phyloP scores from a whole-genome alignment of 2,888 invertebrate species.

The Ormyrus pomaceus region DNA sequence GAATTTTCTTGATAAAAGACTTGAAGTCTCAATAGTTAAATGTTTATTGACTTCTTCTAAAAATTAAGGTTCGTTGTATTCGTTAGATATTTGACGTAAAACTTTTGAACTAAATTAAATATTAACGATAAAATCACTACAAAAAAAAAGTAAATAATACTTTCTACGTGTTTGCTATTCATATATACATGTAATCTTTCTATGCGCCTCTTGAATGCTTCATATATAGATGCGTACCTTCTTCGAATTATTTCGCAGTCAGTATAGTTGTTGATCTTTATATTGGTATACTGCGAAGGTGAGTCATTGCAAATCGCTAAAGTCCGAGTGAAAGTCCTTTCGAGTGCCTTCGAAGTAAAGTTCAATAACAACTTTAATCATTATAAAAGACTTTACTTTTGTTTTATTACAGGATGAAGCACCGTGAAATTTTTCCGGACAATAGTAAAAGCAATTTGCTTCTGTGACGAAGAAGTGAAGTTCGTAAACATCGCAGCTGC shows the following conservation, averaged over 20 bases:
- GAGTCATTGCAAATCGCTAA: conserved; percentile 34
- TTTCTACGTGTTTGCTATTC: conserved; percentile 32
- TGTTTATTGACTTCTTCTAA: neutral
- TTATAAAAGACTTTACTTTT: neutral
- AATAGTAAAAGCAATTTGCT: conserved; percentile 61
- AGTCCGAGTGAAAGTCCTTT: conserved; percentile 38
- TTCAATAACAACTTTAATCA: neutral
- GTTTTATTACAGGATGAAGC: neutral
- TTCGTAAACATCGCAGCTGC: conserved; percentile 64
- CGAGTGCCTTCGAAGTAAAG: conserved; percentile 24
- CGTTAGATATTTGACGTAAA: neutral
- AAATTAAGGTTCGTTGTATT: neutral
- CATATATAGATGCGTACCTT: conserved; percentile 34
- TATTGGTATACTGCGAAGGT: conserved; percentile 11
- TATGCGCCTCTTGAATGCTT: conserved; percentile 37
- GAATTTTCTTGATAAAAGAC: neutral
- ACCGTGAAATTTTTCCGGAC: conserved; percentile 8
- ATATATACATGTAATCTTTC: conserved; percentile 37
- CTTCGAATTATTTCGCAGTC: conserved; percentile 40
- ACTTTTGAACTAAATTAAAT: conserved; percentile 6
- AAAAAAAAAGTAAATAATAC: conserved; percentile 10
- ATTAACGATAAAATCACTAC: neutral
- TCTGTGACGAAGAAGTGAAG: conserved; percentile 69
- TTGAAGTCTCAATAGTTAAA: neutral
- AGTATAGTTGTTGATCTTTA: conserved; percentile 35